Evolutionary conservation across 2,888 invertebrate species (phyloP).

Genomic region (Phortica magna): DNA sequence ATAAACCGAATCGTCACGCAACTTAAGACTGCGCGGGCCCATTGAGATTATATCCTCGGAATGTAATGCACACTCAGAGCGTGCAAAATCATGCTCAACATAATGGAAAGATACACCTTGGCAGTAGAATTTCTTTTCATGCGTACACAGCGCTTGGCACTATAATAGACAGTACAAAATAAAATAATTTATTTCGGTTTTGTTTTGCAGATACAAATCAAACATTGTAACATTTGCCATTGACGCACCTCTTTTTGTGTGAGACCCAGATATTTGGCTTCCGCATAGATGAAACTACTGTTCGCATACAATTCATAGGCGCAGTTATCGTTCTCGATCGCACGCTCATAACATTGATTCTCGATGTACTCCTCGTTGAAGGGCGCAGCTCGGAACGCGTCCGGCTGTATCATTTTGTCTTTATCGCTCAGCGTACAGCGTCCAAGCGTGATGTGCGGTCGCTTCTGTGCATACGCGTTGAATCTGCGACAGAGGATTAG

Average conservation of each 20-base stretch:
- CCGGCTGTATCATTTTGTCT: conserved; percentile 87
- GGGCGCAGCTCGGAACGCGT: conserved; percentile 86
- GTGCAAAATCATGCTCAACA: conserved; percentile 62
- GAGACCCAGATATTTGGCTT: conserved; percentile 74
- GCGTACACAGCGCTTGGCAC: conserved; percentile 83
- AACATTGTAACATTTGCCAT: conserved; percentile 34
- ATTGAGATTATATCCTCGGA: conserved; percentile 90
- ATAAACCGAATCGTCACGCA: conserved; percentile 82
- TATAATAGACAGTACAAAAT: conserved; percentile 57
- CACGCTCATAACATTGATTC: conserved; percentile 86
- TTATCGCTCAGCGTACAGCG: conserved; percentile 85
- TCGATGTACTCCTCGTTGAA: conserved; percentile 90
- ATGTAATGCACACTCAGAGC: conserved; percentile 84
- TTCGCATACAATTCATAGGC: conserved; percentile 88
- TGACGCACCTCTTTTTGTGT: conserved; percentile 76
- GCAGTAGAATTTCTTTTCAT: conserved; percentile 83
- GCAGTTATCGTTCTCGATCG: conserved; percentile 81
- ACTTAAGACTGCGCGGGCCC: conserved; percentile 84
- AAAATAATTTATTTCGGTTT: neutral
- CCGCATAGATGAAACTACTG: conserved; percentile 82
- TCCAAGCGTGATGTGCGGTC: conserved; percentile 77
- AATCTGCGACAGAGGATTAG: conserved; percentile 50
- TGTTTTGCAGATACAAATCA: conserved; percentile 37
- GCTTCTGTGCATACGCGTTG: conserved; percentile 29
- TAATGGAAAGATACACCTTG: conserved; percentile 82